Conservation (phyloP, 2,888 invertebrate genomes). For the Epirrita christyi region DNA sequence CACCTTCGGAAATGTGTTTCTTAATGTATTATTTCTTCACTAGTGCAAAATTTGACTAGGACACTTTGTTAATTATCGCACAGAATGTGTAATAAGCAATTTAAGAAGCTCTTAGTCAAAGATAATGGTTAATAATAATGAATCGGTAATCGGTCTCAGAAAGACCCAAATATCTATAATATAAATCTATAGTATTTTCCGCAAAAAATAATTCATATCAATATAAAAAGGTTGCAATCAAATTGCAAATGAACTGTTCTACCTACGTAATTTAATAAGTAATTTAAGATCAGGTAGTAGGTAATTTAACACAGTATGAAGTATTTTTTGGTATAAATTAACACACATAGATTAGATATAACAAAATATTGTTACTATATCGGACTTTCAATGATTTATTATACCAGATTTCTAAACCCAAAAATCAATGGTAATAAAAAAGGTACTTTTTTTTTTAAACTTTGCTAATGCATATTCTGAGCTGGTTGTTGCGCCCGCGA, state of each 20-base stretch:
- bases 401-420: no score
- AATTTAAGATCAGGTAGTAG: neutral
- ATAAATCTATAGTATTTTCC: no score
- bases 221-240: neutral
- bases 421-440: no score
- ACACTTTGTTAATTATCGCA: neutral
- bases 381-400: neutral
- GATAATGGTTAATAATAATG: no score
- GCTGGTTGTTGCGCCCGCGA: no score
- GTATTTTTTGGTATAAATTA: neutral
- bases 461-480: no score
- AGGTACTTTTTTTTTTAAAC: no score
- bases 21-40: no score
- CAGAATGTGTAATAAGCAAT: neutral
- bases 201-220: neutral
- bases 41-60: neutral
- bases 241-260: neutral
- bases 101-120: neutral
- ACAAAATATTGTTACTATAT: neutral
- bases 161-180: no score
- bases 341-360: neutral
- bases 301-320: neutral
- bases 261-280: neutral
- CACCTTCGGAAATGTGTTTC: neutral
- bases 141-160: no score